These are phyloP conservation scores for Ips nitidus DNA, from an alignment of 1,140 invertebrate genomes.

Conservation along the genomic window DNA sequence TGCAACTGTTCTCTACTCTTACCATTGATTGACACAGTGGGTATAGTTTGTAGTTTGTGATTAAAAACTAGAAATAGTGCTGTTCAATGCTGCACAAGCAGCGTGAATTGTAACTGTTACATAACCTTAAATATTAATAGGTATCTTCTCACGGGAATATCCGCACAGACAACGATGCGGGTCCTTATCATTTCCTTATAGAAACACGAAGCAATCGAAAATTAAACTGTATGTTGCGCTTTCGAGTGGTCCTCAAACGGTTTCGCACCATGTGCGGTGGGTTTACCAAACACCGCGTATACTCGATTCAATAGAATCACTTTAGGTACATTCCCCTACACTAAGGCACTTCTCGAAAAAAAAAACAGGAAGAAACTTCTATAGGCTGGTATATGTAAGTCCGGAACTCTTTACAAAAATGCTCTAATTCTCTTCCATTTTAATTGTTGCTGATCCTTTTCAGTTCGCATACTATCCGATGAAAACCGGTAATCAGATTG, in stretches of 20 bases:
- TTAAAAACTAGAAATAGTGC: too few relatives aligned
- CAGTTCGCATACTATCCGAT: neutral
- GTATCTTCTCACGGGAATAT: conserved; percentile 32
- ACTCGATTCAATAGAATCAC: conserved; percentile 9
- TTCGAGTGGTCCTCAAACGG: conserved; percentile 25
- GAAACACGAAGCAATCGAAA: conserved; percentile 20
- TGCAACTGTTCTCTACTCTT: too few relatives aligned
- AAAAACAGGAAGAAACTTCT: conserved; percentile 68
- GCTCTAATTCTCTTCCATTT: too few relatives aligned
- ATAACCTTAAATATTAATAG: too few relatives aligned
- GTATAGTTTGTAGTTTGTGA: too few relatives aligned
- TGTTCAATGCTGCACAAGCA: too few relatives aligned
- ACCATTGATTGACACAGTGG: too few relatives aligned
- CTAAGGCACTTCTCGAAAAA: too few relatives aligned
- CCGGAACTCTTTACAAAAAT: too few relatives aligned
- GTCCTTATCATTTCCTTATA: conserved; percentile 25
- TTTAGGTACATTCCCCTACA: conserved; percentile 2
- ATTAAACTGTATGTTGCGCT: conserved; percentile 26
- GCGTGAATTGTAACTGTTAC: too few relatives aligned
- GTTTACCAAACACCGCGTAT: conserved; percentile 29
- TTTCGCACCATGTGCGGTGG: conserved; percentile 33
- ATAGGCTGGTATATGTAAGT: conserved; percentile 57
- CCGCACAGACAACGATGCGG: conserved; percentile 28
- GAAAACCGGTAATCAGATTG: neutral
- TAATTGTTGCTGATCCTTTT: too few relatives aligned